These are phyloP conservation scores for Diadegma fenestrale DNA, from an alignment of 2,888 invertebrate species.

Conservation along the genomic window DNA sequence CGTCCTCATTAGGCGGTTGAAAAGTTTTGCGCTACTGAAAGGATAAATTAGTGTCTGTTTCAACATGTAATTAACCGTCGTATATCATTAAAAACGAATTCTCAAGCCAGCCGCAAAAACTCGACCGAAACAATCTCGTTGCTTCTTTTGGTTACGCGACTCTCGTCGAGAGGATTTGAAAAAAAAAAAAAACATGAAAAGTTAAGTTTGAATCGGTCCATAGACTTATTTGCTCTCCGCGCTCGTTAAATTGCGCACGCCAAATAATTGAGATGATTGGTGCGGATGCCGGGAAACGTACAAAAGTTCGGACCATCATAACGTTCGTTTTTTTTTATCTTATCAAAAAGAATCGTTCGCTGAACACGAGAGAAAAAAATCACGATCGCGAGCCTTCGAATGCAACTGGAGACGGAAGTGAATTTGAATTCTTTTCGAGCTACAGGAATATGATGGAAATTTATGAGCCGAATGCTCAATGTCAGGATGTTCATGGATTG, in stretches of 20 bases:
- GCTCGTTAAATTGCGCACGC: not conserved
- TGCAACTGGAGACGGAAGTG: not conserved
- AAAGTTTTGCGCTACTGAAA: not conserved
- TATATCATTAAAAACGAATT: conserved; percentile 10
- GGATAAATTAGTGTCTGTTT: conserved; percentile 1
- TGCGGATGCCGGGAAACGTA: not conserved
- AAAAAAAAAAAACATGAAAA: not conserved
- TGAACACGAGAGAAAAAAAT: not conserved
- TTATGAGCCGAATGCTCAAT: not conserved
- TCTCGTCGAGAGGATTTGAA: not conserved
- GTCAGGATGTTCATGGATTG: not conserved
- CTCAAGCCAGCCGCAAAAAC: not conserved
- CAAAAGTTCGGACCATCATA: not conserved
- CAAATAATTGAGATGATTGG: not conserved
- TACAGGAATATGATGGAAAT: not conserved
- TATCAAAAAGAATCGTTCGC: not conserved
- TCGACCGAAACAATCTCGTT: not conserved
- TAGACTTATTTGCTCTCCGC: not conserved
- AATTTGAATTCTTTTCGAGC: not conserved
- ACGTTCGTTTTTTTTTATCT: not conserved
- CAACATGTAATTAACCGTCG: conserved; percentile 12
- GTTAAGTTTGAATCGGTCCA: not conserved
- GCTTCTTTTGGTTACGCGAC: not conserved
- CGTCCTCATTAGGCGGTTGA: not conserved
- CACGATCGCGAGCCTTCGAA: not conserved